Evolutionary conservation across 2,888 invertebrate genomes (phyloP).

Genomic region (Caenorhabditis imperialis): DNA sequence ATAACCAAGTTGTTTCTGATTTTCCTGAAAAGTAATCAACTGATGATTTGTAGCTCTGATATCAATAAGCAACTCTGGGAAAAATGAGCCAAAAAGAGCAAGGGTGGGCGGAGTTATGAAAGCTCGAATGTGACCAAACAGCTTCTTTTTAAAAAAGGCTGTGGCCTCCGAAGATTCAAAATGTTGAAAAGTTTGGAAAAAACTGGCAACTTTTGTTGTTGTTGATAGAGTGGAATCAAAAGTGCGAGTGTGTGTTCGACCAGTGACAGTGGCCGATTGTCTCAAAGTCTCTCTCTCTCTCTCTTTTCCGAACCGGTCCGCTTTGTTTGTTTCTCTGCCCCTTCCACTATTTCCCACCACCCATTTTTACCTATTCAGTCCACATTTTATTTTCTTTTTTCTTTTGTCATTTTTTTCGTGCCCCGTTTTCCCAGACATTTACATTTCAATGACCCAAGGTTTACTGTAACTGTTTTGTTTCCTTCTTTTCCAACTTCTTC

Average conservation of each 20-base stretch:
- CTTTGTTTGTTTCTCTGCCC: conserved; percentile 36
- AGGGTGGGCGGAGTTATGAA: no score
- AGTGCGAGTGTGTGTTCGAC: conserved; percentile 27
- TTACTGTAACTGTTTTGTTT: conserved; percentile 1
- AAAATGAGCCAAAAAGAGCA: no score
- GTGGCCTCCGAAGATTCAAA: no score
- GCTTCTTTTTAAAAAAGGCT: no score
- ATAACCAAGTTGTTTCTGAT: no score
- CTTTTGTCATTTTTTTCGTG: neutral
- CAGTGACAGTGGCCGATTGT: conserved; percentile 15
- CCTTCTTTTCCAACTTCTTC: neutral
- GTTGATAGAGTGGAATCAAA: no score
- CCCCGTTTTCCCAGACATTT: neutral
- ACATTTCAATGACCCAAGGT: neutral
- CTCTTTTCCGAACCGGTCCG: conserved; percentile 32
- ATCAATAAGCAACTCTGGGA: no score
- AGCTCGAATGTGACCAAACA: no score
- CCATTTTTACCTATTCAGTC: conserved; percentile 9
- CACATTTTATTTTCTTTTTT: conserved; percentile 9
- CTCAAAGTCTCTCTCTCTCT: conserved; percentile 42
- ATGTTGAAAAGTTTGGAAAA: no score
- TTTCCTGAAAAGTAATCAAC: no score
- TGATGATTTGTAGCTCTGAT: no score
- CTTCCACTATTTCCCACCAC: neutral
- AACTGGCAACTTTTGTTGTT: no score